These are phyloP conservation scores for Proales similis DNA, from an alignment of 1,140 invertebrate genomes.

Conservation along the genomic window DNA sequence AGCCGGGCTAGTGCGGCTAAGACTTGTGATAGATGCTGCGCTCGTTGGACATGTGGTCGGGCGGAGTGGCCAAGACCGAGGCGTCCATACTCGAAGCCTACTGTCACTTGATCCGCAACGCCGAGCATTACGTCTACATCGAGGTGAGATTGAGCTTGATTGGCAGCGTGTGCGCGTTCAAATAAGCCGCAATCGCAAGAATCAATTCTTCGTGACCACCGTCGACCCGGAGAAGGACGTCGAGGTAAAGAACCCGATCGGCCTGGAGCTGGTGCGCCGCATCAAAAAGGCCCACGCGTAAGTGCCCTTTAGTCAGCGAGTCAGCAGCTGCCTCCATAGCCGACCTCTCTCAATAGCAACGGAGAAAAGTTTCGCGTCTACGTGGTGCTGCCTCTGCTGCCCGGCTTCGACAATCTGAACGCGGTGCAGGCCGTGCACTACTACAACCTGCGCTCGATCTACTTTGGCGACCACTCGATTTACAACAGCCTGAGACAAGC, in stretches of 20 bases:
- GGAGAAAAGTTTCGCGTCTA: slow-evolving; percentile 73
- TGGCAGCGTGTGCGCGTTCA: not conserved
- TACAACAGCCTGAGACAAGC: slow-evolving; percentile 51
- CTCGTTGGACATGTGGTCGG: slow-evolving; percentile 68
- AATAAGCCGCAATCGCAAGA: slow-evolving; percentile 1
- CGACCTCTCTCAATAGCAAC: slow-evolving; percentile 42
- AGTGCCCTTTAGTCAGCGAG: not conserved
- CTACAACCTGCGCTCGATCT: slow-evolving; percentile 95
- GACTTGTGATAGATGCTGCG: slow-evolving; percentile 7
- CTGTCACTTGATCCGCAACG: slow-evolving; percentile 76
- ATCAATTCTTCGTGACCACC: slow-evolving; percentile 38
- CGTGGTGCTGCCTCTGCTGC: slow-evolving; percentile 85
- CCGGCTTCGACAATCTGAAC: slow-evolving; percentile 81
- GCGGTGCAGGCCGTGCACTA: slow-evolving; percentile 80
- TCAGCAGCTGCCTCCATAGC: not conserved
- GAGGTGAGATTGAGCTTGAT: slow-evolving; percentile 1
- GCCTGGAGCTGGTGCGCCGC: not conserved
- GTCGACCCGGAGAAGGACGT: slow-evolving; percentile 1
- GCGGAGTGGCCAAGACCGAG: slow-evolving; percentile 72
- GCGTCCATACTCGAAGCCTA: slow-evolving; percentile 89
- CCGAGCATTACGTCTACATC: slow-evolving; percentile 71
- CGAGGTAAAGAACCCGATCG: slow-evolving; percentile 25
- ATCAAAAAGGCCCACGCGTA: slow-evolving; percentile 24
- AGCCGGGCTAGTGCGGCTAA: not conserved
- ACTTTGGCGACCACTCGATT: slow-evolving; percentile 56